These are phyloP conservation scores for Caranx ignobilis DNA, from an alignment of 2,113 vertebrate species.

Conservation along the genomic window DNA sequence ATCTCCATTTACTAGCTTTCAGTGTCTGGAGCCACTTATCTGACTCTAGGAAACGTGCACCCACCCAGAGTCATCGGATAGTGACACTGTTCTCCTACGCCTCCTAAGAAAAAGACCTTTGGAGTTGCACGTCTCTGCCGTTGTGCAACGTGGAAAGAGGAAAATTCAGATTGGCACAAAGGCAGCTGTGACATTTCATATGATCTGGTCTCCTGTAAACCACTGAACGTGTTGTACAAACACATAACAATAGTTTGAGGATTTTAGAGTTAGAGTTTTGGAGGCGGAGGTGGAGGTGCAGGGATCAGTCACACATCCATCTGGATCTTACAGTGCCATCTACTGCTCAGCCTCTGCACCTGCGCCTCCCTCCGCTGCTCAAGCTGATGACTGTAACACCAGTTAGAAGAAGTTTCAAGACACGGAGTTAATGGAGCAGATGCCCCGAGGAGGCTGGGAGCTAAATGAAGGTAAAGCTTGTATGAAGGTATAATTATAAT, in stretches of 20 bases:
- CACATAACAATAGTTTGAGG: background rate
- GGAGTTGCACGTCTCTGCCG: background rate
- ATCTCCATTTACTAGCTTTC: slow-evolving; percentile 14
- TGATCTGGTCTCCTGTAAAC: background rate
- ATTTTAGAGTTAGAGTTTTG: background rate
- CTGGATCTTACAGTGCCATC: slow-evolving; percentile 71
- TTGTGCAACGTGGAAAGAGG: background rate
- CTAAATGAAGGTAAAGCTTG: background rate
- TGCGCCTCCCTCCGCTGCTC: background rate
- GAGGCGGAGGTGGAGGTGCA: background rate
- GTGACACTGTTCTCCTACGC: background rate
- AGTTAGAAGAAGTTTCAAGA: slow-evolving; percentile 3
- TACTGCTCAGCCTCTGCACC: slow-evolving; percentile 37
- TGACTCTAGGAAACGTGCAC: slow-evolving; percentile 15
- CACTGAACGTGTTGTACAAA: background rate
- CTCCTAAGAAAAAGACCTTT: background rate
- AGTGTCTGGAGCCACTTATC: slow-evolving; percentile 31
- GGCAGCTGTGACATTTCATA: background rate
- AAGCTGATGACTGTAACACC: background rate
- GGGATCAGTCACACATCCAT: background rate
- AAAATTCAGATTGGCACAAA: background rate
- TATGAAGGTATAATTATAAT: slow-evolving; percentile 32
- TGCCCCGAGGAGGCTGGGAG: background rate
- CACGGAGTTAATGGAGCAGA: slow-evolving; percentile 17
- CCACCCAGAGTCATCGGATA: slow-evolving; percentile 17